A percentile compares a stretch with the other conserved stretches of the same genome.
Conservation (phyloP, 2,113 vertebrate species). For the Ammodytes dubius region DNA sequence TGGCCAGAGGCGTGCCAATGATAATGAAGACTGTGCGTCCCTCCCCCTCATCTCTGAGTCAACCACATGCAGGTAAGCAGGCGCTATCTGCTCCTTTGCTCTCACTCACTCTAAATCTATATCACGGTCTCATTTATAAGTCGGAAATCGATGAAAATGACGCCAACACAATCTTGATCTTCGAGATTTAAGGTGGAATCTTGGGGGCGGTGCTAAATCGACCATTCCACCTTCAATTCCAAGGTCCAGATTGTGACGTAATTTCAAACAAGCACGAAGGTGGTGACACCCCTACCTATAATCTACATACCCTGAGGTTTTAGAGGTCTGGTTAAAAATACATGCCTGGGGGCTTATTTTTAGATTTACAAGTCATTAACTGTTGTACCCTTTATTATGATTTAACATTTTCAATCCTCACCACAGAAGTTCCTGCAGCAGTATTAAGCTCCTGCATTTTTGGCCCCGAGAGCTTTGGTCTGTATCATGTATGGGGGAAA, state of each 20-base stretch:
- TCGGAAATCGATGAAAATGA: too few species aligned
- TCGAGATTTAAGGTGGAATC: too few species aligned
- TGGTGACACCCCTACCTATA: too few species aligned
- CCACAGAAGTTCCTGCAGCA: constrained; percentile 24
- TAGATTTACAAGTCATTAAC: constrained; percentile 40
- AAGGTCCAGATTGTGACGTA: too few species aligned
- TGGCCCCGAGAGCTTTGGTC: constrained; percentile 15
- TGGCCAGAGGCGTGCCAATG: constrained; percentile 86
- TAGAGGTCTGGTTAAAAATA: background rate
- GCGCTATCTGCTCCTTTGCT: background rate
- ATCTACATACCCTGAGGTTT: background rate
- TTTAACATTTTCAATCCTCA: constrained; percentile 22
- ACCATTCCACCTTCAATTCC: too few species aligned
- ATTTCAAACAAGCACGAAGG: too few species aligned
- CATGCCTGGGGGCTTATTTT: constrained; percentile 4
- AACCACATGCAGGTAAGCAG: constrained; percentile 90
- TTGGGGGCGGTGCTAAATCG: too few species aligned
- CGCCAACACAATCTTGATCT: too few species aligned
- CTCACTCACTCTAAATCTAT: background rate
- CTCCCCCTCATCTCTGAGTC: constrained; percentile 85
- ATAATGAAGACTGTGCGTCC: constrained; percentile 85
- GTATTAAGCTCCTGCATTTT: constrained; percentile 12
- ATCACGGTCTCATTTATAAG: too few species aligned
- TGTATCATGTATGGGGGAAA: constrained; percentile 8
- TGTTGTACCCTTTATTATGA: constrained; percentile 17